Evolutionary conservation across 1,140 invertebrate species (phyloP), one percentile per base, ranked within the genome.

Genomic region (Bombyx mandarina): DNA sequence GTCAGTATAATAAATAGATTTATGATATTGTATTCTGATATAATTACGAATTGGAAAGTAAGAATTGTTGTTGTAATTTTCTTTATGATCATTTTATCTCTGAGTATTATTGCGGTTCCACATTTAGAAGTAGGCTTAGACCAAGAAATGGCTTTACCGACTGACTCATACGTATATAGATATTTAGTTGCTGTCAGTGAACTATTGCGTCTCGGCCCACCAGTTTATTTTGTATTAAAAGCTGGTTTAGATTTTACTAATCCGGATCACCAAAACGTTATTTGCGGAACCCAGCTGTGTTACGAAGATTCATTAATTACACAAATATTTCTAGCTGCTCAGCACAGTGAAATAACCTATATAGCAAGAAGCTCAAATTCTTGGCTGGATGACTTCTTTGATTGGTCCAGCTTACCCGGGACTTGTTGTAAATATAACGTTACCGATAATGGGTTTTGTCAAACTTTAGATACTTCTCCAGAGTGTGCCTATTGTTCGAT

Each of bases 361-460:
- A 89, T 98, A 60, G 91, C 93, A 5, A 90, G 92, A 52, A 90
- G 92, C 52, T 91, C 96, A 0, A 92, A 91, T 44, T 97, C 95
- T 5, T 99, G 97, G 97, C 75, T 99, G 22, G 97, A 98, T 73
- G 96, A 98, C 83, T 98, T 96, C 71, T 91, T 95, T 57, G 94
- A 95, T 74, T 99, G 97, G 97, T 67, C 87, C 42, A 86, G 90
- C 42, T 82, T 88, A 18, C 77, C 89, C 26, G 64, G 66, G 4
- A 67, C 67, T 2, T 95, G 93, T 70, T 95, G 94, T 70, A 90
- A 90, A 74, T 89, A 90, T 59, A 91, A 92, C 59, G 63, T 66
- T 1, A 88, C 79, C 1, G 92, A 92, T 61, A 80, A 82, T 43
- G 88, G 88, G 6, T 94, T 94, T 62, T 95, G 93, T 83, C 89